Conservation (phyloP, 2,888 invertebrate genomes). For the Matsumyia berberina region DNA sequence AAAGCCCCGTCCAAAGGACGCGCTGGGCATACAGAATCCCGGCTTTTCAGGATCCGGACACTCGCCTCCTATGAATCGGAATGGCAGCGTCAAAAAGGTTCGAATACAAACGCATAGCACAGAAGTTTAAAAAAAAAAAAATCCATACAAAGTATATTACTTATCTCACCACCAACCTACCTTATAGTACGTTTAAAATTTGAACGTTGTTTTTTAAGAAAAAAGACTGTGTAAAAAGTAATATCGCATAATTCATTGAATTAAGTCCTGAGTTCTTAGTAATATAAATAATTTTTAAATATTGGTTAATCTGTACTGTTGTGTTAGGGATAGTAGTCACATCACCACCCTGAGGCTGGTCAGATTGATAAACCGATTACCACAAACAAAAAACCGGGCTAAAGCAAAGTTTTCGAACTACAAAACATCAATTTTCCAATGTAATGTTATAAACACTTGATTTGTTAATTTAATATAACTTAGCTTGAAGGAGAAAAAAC, state of each 20-base stretch:
- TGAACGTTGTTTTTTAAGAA: slow-evolving; percentile 67
- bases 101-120: slow-evolving; percentile 96
- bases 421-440: slow-evolving; percentile 3
- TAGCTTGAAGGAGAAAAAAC: slow-evolving; percentile 10
- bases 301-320: slow-evolving; percentile 41
- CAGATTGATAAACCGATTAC: not conserved
- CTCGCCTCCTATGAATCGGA: slow-evolving; percentile 92
- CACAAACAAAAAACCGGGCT: slow-evolving; percentile 51
- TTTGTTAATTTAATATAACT: slow-evolving; percentile 1
- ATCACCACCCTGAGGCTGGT: slow-evolving; percentile 6
- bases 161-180: slow-evolving; percentile 74
- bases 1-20: slow-evolving; percentile 88
- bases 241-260: slow-evolving; percentile 59
- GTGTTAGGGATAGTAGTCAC: slow-evolving; percentile 22
- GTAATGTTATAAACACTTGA: slow-evolving; percentile 10
- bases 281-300: slow-evolving; percentile 31
- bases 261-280: slow-evolving; percentile 48
- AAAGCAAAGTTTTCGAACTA: slow-evolving; percentile 59
- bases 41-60: slow-evolving; percentile 89
- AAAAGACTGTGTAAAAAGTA: slow-evolving; percentile 76
- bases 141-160: slow-evolving; percentile 51
- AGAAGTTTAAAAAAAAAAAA: slow-evolving; percentile 88
- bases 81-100: slow-evolving; percentile 95
- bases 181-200: slow-evolving; percentile 72
- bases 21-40: slow-evolving; percentile 94